Percentiles rank a stretch among this genome's conserved stretches.
Conservation (phyloP, 2,113 vertebrate species). For the Xerus inauris region DNA sequence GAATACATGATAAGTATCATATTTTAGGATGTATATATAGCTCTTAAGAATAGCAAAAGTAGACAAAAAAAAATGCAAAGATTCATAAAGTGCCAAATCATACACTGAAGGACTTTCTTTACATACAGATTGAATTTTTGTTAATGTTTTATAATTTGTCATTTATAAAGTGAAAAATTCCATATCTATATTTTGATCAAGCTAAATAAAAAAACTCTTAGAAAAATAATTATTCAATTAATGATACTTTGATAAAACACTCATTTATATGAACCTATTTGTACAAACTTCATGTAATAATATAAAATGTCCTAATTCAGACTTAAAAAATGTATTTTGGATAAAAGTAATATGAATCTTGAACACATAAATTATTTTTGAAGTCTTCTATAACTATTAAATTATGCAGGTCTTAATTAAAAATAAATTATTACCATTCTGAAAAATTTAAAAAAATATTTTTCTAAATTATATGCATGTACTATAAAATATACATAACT, state of each 20-base stretch:
- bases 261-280: background rate
- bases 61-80: background rate
- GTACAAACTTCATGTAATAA: background rate
- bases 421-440: background rate
- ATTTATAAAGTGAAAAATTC: background rate
- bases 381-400: constrained; percentile 8
- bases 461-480: background rate
- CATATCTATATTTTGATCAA: background rate
- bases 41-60: background rate
- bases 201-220: background rate
- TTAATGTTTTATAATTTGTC: background rate
- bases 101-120: background rate
- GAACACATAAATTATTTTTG: background rate
- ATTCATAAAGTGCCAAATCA: background rate
- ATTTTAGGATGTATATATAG: background rate
- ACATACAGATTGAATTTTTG: background rate
- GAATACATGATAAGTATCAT: background rate
- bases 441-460: background rate
- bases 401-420: constrained; percentile 58
- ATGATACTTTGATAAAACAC: background rate
- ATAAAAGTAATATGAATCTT: background rate
- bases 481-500: constrained; percentile 22
- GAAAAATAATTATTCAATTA: background rate
- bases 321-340: background rate
- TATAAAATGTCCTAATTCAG: background rate